Percentiles rank a stretch among this genome's conserved stretches.
Conservation (phyloP, 2,113 vertebrate species). For the Hemibagrus wyckioides region DNA sequence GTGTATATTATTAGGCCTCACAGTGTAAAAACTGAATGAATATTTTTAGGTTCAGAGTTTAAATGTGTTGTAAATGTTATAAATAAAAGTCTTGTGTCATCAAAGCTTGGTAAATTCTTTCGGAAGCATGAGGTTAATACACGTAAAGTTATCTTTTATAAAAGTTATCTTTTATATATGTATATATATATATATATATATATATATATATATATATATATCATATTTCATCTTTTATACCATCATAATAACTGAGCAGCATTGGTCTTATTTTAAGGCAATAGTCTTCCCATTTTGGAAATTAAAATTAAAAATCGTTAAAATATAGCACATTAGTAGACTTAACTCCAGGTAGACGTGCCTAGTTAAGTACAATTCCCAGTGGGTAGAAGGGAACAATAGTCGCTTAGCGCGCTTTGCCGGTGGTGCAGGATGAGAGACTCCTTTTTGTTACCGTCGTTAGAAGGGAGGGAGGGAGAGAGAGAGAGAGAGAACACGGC, state of each 20-base stretch:
- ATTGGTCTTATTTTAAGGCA: not conserved
- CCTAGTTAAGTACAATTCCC: slow-evolving; percentile 41
- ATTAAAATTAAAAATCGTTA: no score
- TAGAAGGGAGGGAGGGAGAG: slow-evolving; percentile 24
- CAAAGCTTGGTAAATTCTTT: not conserved
- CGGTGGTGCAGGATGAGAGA: slow-evolving; percentile 32
- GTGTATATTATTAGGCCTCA: not conserved
- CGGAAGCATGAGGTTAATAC: not conserved
- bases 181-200: no score
- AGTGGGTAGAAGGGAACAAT: slow-evolving; percentile 34
- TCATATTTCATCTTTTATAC: no score
- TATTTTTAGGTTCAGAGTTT: not conserved
- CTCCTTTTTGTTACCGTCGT: slow-evolving; percentile 45
- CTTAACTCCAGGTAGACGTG: slow-evolving; percentile 8
- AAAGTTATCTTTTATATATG: no score
- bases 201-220: no score
- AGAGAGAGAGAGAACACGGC: slow-evolving; percentile 17
- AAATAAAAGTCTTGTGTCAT: not conserved
- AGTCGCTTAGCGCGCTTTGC: slow-evolving; percentile 34
- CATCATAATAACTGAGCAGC: not conserved
- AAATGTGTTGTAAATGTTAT: not conserved
- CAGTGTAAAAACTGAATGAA: not conserved
- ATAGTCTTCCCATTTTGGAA: not conserved
- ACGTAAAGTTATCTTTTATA: not conserved
- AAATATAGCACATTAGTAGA: not conserved